Conservation (phyloP, 2,113 vertebrate genomes). For the Phaetusa simplex region DNA sequence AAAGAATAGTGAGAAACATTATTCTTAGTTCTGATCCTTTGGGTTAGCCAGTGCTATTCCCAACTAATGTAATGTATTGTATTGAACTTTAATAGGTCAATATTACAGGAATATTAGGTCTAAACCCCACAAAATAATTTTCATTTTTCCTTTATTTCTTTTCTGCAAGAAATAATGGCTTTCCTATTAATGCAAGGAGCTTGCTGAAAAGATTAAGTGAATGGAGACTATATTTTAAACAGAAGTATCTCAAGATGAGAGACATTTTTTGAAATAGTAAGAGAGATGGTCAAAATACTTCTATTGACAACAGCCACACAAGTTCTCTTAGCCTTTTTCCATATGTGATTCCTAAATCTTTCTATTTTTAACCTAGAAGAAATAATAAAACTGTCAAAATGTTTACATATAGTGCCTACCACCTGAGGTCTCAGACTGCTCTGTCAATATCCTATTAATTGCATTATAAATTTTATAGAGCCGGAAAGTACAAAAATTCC, state of each 20-base stretch:
- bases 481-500: constrained; percentile 57
- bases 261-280: background rate
- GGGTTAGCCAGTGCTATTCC: background rate
- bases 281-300: background rate
- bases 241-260: background rate
- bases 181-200: background rate
- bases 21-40: constrained; percentile 7
- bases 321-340: background rate
- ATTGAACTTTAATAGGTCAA: background rate
- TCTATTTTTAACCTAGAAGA: constrained; percentile 14
- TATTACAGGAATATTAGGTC: background rate
- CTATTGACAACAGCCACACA: background rate
- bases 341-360: background rate
- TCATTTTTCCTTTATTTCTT: background rate
- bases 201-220: background rate
- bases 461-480: constrained; percentile 64
- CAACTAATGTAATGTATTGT: background rate
- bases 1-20: constrained; percentile 54
- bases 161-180: background rate
- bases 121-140: background rate
- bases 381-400: constrained; percentile 54
- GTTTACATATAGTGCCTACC: constrained; percentile 45
- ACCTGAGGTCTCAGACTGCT: constrained; percentile 50
- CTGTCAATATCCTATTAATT: constrained; percentile 67
- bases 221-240: background rate